phyloP scores from a whole-genome alignment of 2,113 vertebrate genomes.

The Solenodon paradoxus region DNA sequence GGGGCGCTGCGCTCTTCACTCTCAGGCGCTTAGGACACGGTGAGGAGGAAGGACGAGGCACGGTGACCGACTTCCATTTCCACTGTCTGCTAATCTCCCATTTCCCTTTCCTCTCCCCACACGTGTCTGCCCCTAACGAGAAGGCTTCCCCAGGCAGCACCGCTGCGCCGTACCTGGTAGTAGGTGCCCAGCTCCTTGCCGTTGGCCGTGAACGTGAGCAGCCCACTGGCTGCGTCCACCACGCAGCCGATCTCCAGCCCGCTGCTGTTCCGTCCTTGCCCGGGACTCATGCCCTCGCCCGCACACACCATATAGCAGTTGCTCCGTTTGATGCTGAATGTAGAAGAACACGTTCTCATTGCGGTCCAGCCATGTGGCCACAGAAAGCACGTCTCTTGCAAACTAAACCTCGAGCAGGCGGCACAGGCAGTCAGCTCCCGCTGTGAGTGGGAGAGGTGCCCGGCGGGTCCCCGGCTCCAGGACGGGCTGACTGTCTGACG shows the following conservation, averaged over 20 bases:
- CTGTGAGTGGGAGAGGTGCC: slow-evolving; percentile 67
- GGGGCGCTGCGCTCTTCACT: no score
- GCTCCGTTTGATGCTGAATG: slow-evolving; percentile 95
- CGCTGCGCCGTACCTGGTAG: slow-evolving; percentile 87
- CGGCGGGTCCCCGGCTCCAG: slow-evolving; percentile 49
- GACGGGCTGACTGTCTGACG: no score
- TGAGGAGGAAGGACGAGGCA: no score
- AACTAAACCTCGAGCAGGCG: slow-evolving; percentile 72
- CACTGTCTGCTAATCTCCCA: background rate
- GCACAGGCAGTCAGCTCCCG: slow-evolving; percentile 77
- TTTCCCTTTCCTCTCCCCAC: background rate
- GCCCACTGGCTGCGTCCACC: slow-evolving; percentile 90
- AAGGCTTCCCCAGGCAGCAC: slow-evolving; percentile 67
- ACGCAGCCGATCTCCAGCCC: slow-evolving; percentile 96
- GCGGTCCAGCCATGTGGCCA: background rate
- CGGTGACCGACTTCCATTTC: no score
- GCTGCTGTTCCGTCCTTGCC: slow-evolving; percentile 93
- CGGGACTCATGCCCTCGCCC: slow-evolving; percentile 93
- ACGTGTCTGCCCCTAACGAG: no score
- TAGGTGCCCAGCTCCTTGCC: slow-evolving; percentile 95
- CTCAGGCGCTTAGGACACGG: no score
- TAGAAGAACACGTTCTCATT: slow-evolving; percentile 72
- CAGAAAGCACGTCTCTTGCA: slow-evolving; percentile 44
- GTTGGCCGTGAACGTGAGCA: slow-evolving; percentile 94
- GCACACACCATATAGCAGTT: slow-evolving; percentile 99